Evolutionary conservation across 2,797 vertebrate genomes (phyloP).

Genomic region (Phrynocephalus vlangalii): DNA sequence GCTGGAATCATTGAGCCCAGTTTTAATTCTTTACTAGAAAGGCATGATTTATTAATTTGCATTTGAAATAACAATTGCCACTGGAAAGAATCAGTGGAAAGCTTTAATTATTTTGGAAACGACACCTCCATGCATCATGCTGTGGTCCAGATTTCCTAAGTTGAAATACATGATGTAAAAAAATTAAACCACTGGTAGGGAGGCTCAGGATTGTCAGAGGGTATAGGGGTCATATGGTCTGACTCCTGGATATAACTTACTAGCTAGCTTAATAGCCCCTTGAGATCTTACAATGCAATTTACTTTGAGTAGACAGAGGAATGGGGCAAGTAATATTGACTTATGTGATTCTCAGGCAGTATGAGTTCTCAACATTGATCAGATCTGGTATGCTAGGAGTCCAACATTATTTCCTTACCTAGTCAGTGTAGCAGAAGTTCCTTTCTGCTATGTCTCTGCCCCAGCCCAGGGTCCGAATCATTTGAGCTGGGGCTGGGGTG

Average conservation of each 20-base stretch:
- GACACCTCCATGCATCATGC: constrained; percentile 75
- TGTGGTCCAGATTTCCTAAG: constrained; percentile 73
- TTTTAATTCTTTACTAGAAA: constrained; percentile 94
- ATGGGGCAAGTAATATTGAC: background rate
- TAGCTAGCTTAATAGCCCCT: background rate
- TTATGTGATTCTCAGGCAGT: background rate
- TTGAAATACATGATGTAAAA: constrained; percentile 76
- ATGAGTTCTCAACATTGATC: background rate
- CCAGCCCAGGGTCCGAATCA: too few species aligned
- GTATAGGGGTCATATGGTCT: background rate
- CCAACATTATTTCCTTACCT: too few species aligned
- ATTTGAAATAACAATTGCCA: constrained; percentile 95
- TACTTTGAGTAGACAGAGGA: too few species aligned
- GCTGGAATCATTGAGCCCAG: constrained; percentile 80
- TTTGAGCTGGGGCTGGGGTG: too few species aligned
- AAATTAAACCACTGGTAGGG: background rate
- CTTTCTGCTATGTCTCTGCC: too few species aligned
- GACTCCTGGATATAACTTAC: background rate
- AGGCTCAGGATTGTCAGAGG: background rate
- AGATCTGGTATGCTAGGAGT: background rate
- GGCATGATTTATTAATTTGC: constrained; percentile 94
- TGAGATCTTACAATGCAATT: background rate
- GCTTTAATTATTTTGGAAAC: constrained; percentile 91
- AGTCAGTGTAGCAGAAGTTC: too few species aligned
- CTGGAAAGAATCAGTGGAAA: constrained; percentile 88